phyloP scores from a whole-genome alignment of 2,113 vertebrate species.

The Nipponia nippon region DNA sequence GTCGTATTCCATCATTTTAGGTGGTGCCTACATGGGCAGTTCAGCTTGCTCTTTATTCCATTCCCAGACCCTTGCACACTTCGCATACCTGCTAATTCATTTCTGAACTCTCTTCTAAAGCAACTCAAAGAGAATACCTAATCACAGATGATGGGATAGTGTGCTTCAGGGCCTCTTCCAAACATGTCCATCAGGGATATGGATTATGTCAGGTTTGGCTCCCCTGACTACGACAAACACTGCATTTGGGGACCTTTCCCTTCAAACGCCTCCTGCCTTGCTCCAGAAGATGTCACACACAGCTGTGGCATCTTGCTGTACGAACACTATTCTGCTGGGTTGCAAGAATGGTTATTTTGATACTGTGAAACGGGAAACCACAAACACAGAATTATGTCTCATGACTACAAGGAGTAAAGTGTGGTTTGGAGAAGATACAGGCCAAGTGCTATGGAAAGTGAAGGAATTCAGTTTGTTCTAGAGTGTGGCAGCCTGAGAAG shows the following conservation, averaged over 20 bases:
- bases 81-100: not conserved
- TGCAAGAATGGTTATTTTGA: not conserved
- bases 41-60: not conserved
- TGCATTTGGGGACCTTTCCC: not conserved
- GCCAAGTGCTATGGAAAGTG: not conserved
- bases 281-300: not conserved
- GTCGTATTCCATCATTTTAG: not conserved
- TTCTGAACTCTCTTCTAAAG: not conserved
- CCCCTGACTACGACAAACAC: accelerated
- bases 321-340: not conserved
- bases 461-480: not conserved
- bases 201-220: not conserved
- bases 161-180: not conserved
- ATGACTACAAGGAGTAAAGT: not conserved
- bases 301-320: not conserved
- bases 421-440: not conserved
- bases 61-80: not conserved
- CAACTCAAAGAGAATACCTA: not conserved
- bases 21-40: not conserved
- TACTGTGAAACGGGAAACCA: not conserved
- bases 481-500: not conserved
- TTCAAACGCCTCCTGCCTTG: accelerated
- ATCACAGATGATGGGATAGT: not conserved
- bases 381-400: not conserved
- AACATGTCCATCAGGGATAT: not conserved